A percentile compares a stretch with the other conserved stretches of the same genome.
These are phyloP conservation scores for Hemibagrus wyckioides DNA, from an alignment of 2,113 vertebrate genomes.

Conservation along the genomic window DNA sequence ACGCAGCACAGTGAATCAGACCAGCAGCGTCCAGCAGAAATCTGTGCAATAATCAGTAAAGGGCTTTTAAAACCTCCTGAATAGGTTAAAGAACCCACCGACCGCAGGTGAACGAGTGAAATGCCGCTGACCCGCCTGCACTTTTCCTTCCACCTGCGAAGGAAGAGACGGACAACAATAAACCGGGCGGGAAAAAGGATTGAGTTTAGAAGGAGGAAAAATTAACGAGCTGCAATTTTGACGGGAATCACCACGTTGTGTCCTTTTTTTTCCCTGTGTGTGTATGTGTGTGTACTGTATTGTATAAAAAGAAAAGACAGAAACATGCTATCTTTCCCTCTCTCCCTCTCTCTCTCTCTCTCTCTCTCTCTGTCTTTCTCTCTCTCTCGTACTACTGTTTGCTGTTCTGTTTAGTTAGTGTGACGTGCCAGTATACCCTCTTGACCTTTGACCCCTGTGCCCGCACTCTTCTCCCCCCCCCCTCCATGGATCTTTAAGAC, in stretches of 20 bases:
- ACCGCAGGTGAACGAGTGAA: constrained; percentile 24
- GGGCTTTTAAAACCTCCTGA: constrained; percentile 62
- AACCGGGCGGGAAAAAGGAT: constrained; percentile 39
- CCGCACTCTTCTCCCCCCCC: constrained; percentile 36
- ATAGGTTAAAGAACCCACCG: constrained; percentile 23
- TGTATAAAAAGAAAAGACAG: constrained; percentile 69
- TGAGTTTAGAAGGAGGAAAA: background rate
- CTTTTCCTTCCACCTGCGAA: background rate
- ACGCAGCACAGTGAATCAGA: background rate
- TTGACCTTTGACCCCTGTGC: constrained; percentile 36
- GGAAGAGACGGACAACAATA: background rate
- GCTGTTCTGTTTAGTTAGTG: constrained; percentile 81
- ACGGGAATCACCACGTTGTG: constrained; percentile 79
- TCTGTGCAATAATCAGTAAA: constrained; percentile 74
- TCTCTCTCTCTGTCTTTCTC: constrained; percentile 46
- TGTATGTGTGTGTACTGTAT: constrained; percentile 81
- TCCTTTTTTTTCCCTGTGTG: constrained; percentile 79
- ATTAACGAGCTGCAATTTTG: constrained; percentile 67
- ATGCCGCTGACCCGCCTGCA: constrained; percentile 5
- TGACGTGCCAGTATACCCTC: constrained; percentile 76
- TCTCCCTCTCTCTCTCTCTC: constrained; percentile 24
- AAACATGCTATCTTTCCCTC: constrained; percentile 69
- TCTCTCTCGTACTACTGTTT: constrained; percentile 78
- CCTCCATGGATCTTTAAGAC: constrained; percentile 81
- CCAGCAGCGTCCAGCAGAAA: background rate